Percentiles rank a stretch among this genome's conserved stretches.
Conservation (phyloP, 2,113 vertebrate species). For the Pygathrix nemaeus region DNA sequence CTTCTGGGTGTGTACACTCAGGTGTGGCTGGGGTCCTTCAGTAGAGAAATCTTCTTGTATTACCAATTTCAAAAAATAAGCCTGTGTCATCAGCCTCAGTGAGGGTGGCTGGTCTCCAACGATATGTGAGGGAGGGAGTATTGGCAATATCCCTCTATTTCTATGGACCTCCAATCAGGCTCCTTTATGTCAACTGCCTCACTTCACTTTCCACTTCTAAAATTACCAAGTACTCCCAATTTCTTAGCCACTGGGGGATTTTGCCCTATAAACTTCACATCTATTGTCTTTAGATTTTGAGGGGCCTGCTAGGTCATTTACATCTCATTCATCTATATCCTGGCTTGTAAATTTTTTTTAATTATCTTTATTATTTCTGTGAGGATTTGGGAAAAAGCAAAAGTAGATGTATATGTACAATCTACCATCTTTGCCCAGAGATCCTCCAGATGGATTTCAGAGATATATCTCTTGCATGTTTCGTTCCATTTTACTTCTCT, state of each 20-base stretch:
- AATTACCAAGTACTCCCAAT: not conserved
- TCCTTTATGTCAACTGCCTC: not conserved
- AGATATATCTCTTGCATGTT: fast-evolving
- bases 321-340: not conserved
- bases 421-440: not conserved
- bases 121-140: not conserved
- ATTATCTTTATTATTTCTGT: not conserved
- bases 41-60: not conserved
- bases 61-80: not conserved
- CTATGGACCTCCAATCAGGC: too few species aligned
- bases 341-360: not conserved
- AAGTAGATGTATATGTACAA: not conserved
- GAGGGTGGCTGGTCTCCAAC: not conserved
- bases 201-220: not conserved
- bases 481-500: not conserved
- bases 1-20: not conserved
- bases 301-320: not conserved
- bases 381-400: not conserved
- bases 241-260: not conserved
- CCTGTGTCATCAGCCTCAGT: not conserved
- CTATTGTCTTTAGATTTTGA: not conserved
- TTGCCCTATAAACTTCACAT: not conserved
- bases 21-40: too few species aligned
- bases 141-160: not conserved
- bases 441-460: not conserved